A percentile compares a stretch with the other conserved stretches of the same genome.
phyloP scores from a whole-genome alignment of 2,888 invertebrate genomes.

The Amitus sp. region DNA sequence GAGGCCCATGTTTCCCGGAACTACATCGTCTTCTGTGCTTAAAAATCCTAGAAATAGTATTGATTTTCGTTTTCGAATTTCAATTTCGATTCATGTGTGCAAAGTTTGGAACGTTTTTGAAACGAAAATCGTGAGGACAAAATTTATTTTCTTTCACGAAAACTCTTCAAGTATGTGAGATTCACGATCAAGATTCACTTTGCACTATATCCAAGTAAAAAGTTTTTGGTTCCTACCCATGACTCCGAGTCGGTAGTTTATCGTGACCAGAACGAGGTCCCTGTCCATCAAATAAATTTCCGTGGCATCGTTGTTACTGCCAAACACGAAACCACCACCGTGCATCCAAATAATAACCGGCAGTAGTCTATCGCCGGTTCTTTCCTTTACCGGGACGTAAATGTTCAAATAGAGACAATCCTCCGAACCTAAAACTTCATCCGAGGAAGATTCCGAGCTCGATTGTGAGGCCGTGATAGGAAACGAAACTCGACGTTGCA shows the following conservation, averaged over 20 bases:
- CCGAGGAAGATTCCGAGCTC: no score
- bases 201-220: no score
- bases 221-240: slow-evolving; percentile 64
- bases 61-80: no score
- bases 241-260: slow-evolving; percentile 79
- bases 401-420: slow-evolving; percentile 59
- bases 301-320: slow-evolving; percentile 61
- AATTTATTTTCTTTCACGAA: no score
- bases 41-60: slow-evolving; percentile 77
- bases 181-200: no score
- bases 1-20: slow-evolving; percentile 79
- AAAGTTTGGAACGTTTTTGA: no score
- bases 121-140: no score
- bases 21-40: slow-evolving; percentile 77
- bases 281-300: slow-evolving; percentile 72
- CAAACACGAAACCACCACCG: slow-evolving; percentile 67
- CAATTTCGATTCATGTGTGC: no score
- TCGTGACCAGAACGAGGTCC: slow-evolving; percentile 74
- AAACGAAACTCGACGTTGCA: neutral
- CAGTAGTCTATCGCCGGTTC: slow-evolving; percentile 18
- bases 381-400: slow-evolving; percentile 46
- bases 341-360: slow-evolving; percentile 59
- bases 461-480: no score
- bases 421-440: no score
- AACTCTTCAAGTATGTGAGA: no score